Base-by-base conservation (phyloP, 2,888 invertebrate species). In the Gryllus longicercus region DNA sequence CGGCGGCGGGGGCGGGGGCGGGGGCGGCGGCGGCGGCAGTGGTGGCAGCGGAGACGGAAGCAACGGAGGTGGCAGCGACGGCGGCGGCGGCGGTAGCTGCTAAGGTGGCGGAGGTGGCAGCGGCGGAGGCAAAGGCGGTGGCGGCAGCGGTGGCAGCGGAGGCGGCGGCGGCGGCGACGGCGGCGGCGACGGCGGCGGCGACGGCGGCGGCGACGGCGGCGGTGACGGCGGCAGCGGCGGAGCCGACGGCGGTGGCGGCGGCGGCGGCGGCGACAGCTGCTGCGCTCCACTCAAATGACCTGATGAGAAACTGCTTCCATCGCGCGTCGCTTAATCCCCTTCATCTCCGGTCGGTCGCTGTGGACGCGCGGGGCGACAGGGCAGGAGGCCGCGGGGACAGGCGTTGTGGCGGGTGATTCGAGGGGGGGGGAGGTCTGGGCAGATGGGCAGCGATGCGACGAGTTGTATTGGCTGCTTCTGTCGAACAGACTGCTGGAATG, bases 291-390 rank as follows among this genome's bases (percentile, higher is more conserved):
- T 63, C 63, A 63, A 63, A 63, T 63, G 63, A n/a, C n/a, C 63
- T 63, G 63, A 63, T 63, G 63, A 63, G 63, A 63, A 63, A 14
- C 63, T 63, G 63, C n/a, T 63, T 63, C 63, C 63, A 63, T 63
- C 11, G 63, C 38, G 63, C 14, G 63, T n/a, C 16, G 63, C 63
- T 63, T 63, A 63, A 63, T 63, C 63, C 63, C 63, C 63, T 63
- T 63, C 14, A 14, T 63, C 63, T 63, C 63, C 63, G 63, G 63
- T n/a, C 63, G 63, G 63, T 63, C 16, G 63, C 63, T 18, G 63
- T 8, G 63, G 63, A 63, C 63, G 38, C 63, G 63, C 14, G 16
- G 63, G 63, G 63, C 16, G 16, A 18, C 63, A 1, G n/a, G n/a
- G 18, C 16, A 18, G 5, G 18, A 14, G 63, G 63, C 2, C 12